Evolutionary conservation across 2,888 invertebrate genomes (phyloP), one percentile per base, ranked within the genome.

Genomic region (Ferrisia virgata): DNA sequence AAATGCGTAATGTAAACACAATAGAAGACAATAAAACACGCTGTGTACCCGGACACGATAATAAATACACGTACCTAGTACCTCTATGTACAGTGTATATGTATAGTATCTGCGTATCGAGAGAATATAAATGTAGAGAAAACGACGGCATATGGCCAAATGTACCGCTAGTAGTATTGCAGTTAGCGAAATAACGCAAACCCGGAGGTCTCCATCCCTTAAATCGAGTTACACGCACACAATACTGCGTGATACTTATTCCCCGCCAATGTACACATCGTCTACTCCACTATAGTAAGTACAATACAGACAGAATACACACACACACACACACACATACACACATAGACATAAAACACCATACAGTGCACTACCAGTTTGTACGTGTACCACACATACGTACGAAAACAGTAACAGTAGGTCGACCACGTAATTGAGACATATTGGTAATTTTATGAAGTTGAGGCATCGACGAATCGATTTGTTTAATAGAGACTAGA

Each of bases 361-460:
- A n/a, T n/a, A n/a, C n/a, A n/a, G n/a, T n/a, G n/a, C n/a, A n/a
- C n/a, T n/a, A n/a, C n/a, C 53, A 18, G 8, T 22, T 22, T 53
- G 13, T 64, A 64, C 58, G 11, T n/a, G 33, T 33, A n/a, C 72
- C 69, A 72, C 36, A 40, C 25, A 79, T 15, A n/a, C 18, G 40
- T 13, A 5, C 15, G 6, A 39, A 33, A 64, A 82, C 25, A 15
- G 82, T 82, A 82, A 82, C 82, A 82, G 82, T 82, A 82, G 82
- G 82, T 40, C 82, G 82, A 82, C 82, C 82, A 82, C 82, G 82
- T 82, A 82, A 82, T 82, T 82, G 82, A 82, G 82, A 82, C 82
- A 82, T 82, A 82, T 82, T 82, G 82, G 82, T 82, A 82, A 82
- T 82, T 82, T 82, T 82, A 82, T 82, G 82, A 82, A 82, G 82